These are phyloP conservation scores for Drosophila quinaria DNA, from an alignment of 2,888 invertebrate species.

Conservation along the genomic window DNA sequence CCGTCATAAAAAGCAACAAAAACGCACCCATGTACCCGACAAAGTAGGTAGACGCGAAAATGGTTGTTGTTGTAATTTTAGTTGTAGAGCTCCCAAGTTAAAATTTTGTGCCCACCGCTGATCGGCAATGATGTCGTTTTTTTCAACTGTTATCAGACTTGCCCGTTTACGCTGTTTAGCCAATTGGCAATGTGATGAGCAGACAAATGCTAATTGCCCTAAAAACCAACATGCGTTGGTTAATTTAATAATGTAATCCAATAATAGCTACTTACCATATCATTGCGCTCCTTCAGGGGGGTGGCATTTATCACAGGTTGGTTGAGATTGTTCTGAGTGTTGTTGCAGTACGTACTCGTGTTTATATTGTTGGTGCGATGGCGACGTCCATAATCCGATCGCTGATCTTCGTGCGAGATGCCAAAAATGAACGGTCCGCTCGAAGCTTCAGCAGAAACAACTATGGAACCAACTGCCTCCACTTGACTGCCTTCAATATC, in stretches of 20 bases:
- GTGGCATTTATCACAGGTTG: constrained; percentile 76
- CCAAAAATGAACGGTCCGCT: constrained; percentile 89
- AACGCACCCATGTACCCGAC: no score
- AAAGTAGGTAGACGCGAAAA: no score
- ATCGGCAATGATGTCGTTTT: constrained; percentile 31
- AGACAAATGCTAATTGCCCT: constrained; percentile 47
- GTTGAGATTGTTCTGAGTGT: constrained; percentile 34
- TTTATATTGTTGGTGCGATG: constrained; percentile 30
- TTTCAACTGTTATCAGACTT: constrained; percentile 21
- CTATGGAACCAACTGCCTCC: neutral
- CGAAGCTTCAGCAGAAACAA: constrained; percentile 1
- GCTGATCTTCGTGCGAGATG: constrained; percentile 85
- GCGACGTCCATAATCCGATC: constrained; percentile 51
- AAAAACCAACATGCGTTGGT: constrained; percentile 26
- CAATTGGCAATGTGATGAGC: constrained; percentile 20
- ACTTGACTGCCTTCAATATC: constrained; percentile 57
- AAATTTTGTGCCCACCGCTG: no score
- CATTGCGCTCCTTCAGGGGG: constrained; percentile 65
- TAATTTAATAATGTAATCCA: constrained; percentile 11
- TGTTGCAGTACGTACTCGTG: constrained; percentile 16
- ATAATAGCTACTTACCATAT: constrained; percentile 64
- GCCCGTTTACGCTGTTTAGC: neutral
- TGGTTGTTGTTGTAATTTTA: no score
- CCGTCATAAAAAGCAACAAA: no score
- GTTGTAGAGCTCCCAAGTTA: no score